A percentile compares a stretch with the other conserved stretches of the same genome.
Evolutionary conservation across 2,797 vertebrate genomes (phyloP).

Genomic region (Sparidentex hasta): DNA sequence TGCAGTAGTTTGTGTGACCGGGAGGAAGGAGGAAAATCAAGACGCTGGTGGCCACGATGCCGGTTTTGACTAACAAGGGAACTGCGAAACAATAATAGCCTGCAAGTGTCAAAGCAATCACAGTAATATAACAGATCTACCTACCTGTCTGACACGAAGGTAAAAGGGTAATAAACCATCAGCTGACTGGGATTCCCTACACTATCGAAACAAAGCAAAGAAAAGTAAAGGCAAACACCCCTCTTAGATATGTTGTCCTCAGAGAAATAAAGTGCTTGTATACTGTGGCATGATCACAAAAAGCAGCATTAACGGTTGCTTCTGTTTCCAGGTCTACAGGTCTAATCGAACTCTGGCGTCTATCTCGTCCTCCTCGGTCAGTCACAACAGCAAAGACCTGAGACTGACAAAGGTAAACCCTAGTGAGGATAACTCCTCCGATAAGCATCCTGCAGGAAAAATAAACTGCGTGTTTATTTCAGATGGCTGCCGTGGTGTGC

Average conservation of each 20-base stretch:
- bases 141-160: neutral
- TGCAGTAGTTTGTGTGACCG: no score
- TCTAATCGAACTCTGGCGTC: slow-evolving; percentile 69
- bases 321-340: slow-evolving; percentile 63
- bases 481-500: slow-evolving; percentile 78
- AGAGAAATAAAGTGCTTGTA: neutral
- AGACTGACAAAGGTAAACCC: slow-evolving; percentile 71
- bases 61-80: neutral
- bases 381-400: slow-evolving; percentile 68
- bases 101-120: neutral
- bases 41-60: neutral
- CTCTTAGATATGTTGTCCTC: neutral
- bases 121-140: neutral
- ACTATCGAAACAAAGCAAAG: no score
- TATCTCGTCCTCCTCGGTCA: slow-evolving; percentile 67
- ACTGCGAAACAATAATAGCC: neutral
- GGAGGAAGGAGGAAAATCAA: no score
- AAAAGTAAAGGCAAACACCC: neutral
- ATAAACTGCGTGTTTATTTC: slow-evolving; percentile 7
- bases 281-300: neutral
- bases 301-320: neutral
- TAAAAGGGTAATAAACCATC: neutral
- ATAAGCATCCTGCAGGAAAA: neutral
- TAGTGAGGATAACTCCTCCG: neutral
- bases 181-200: no score